Percentiles rank a stretch among this genome's conserved stretches.
phyloP scores from a whole-genome alignment of 2,888 invertebrate genomes.

The Caenorhabditis drosophilae region DNA sequence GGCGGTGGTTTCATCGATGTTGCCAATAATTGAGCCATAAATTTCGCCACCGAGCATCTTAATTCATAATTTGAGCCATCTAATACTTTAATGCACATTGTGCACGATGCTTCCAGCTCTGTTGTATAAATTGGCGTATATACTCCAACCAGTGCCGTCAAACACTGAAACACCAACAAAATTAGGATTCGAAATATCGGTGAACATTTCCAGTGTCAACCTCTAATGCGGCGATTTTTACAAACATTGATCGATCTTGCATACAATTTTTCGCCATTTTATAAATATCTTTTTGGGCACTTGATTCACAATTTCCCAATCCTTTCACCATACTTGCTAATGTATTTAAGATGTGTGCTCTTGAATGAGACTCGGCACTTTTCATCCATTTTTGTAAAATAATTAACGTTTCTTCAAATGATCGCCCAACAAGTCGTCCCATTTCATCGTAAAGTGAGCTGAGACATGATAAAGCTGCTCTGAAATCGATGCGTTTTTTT shows the following conservation, averaged over 20 bases:
- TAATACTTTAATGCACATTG: conserved; percentile 75
- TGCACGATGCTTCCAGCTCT: conserved; percentile 61
- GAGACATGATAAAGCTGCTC: conserved; percentile 89
- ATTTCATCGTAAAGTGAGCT: conserved; percentile 97
- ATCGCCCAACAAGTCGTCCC: conserved; percentile 97
- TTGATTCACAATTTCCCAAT: conserved; percentile 89
- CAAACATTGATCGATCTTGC: conserved; percentile 88
- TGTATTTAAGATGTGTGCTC: conserved; percentile 95
- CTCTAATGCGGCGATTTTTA: conserved; percentile 88
- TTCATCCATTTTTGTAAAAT: conserved; percentile 87
- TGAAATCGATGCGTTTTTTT: too few species aligned
- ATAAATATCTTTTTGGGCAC: conserved; percentile 86
- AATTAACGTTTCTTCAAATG: conserved; percentile 95
- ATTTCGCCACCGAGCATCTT: conserved; percentile 86
- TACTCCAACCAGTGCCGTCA: conserved; percentile 86
- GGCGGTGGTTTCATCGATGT: conserved; percentile 69
- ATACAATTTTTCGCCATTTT: conserved; percentile 86
- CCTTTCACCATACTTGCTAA: conserved; percentile 89
- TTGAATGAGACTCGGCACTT: conserved; percentile 91
- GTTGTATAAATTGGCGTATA: conserved; percentile 81
- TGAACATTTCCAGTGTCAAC: too few species aligned
- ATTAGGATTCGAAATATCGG: too few species aligned
- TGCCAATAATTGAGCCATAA: conserved; percentile 86
- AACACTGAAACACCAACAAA: conserved; percentile 75
- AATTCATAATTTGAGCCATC: conserved; percentile 91